These are phyloP conservation scores for Catharus ustulatus DNA, from an alignment of 2,797 vertebrate genomes.

Conservation along the genomic window DNA sequence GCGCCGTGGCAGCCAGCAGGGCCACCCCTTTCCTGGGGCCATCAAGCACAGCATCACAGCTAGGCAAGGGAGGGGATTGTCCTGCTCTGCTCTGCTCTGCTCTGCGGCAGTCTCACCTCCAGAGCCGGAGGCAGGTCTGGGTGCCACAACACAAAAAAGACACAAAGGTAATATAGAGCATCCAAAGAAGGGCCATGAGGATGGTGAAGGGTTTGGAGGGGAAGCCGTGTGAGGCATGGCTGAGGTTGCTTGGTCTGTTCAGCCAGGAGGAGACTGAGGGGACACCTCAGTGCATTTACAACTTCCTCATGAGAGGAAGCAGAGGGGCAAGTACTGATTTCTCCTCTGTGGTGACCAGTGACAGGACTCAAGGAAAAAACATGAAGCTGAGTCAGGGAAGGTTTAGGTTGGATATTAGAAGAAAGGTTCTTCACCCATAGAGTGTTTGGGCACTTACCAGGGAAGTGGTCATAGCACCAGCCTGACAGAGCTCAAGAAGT, in stretches of 20 bases:
- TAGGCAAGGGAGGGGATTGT: rapidly evolving
- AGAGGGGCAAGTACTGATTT: background rate
- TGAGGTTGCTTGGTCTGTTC: background rate
- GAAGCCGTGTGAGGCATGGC: rapidly evolving
- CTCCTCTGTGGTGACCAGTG: background rate
- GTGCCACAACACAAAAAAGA: background rate
- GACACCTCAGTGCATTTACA: background rate
- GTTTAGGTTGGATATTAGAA: background rate
- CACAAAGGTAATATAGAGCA: rapidly evolving
- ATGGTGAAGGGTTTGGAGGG: background rate
- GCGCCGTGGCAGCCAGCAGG: background rate
- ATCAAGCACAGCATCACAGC: background rate
- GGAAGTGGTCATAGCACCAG: background rate
- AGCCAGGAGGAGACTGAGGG: background rate
- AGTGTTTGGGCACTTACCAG: background rate
- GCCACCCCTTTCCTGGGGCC: rapidly evolving
- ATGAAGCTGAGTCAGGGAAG: background rate
- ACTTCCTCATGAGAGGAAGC: rapidly evolving
- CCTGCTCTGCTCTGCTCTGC: background rate
- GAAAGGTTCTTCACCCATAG: background rate
- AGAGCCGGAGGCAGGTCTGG: background rate
- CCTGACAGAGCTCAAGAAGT: background rate
- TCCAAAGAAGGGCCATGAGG: background rate
- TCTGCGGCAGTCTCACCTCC: rapidly evolving
- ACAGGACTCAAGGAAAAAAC: rapidly evolving